Evolutionary conservation across 2,113 vertebrate genomes (phyloP).

Genomic region (pig (Sus scrofa)): T2T-Sscrofa CM000829.6:46957001-46957500

Average conservation of each 20-base stretch:
- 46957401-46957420: conserved; percentile 86
- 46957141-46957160: conserved; percentile 96
- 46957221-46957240: conserved; percentile 95
- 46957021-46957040: conserved; percentile 93
- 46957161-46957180: conserved; percentile 93
- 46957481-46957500: conserved; percentile 86
- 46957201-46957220: conserved; percentile 94
- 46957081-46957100: conserved; percentile 93
- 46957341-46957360: conserved; percentile 87
- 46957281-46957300: conserved; percentile 89
- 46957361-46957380: conserved; percentile 91
- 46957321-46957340: conserved; percentile 88
- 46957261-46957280: conserved; percentile 90
- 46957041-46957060: conserved; percentile 96
- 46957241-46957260: conserved; percentile 94
- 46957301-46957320: conserved; percentile 90
- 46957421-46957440: conserved; percentile 86
- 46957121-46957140: conserved; percentile 97
- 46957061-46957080: conserved; percentile 97
- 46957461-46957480: conserved; percentile 81
- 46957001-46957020: conserved; percentile 93
- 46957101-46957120: conserved; percentile 96
- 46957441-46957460: conserved; percentile 86
- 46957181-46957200: conserved; percentile 95
- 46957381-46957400: conserved; percentile 92